Base-by-base conservation (phyloP, 2,797 vertebrate species). In the Acropternis orthonyx region DNA sequence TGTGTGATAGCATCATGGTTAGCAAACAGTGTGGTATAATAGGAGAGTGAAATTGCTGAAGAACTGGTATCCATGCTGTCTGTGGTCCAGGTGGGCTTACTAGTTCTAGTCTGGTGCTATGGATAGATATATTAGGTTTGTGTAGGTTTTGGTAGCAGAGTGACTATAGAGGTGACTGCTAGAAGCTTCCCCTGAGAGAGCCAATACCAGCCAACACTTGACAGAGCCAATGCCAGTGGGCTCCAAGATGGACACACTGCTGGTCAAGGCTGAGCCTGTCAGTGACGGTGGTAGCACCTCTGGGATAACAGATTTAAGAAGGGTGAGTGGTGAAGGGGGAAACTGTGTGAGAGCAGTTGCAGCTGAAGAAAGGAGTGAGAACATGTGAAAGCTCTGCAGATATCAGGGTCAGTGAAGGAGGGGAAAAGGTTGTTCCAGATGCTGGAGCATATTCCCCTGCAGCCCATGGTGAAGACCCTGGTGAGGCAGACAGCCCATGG, bases 61-160 rank as follows among this genome's bases (percentile, higher is more conserved):
- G 44, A 73, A 22, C 28, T 78, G 49, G 4, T 52, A 5, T 27
- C 41, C 80, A 0, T 78, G 30, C 24, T 82, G 39, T 44, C 55
- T 0, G 0, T 44, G 19, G 16, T 44, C 37, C 4, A 12, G 0
- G 1, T 32, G 27, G 8, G 3, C 6, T 69, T 77, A 37, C 18
- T 59, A 11, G 22, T 43, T 89, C 26, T 54, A 4, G 23, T 24
- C 23, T 14, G 36, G 7, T 73, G 59, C 26, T 69, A 0, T 28
- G 17, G 27, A 23, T 32, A 28, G 10, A 4, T 55, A 1, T 32
- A 8, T 7, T 59, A 6, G 20, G 13, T 74, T 74, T 69, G 20
- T 27, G 1, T 82, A 24, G 36, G 17, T 65, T 94, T 82, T 61
- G 51, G 46, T 61, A 46, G 26, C 0, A 0, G n/a, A 7, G 23